Percentiles rank a stretch among this genome's conserved stretches.
Conservation (phyloP, 2,888 invertebrate species). For the Sarcophaga caerulescens region DNA sequence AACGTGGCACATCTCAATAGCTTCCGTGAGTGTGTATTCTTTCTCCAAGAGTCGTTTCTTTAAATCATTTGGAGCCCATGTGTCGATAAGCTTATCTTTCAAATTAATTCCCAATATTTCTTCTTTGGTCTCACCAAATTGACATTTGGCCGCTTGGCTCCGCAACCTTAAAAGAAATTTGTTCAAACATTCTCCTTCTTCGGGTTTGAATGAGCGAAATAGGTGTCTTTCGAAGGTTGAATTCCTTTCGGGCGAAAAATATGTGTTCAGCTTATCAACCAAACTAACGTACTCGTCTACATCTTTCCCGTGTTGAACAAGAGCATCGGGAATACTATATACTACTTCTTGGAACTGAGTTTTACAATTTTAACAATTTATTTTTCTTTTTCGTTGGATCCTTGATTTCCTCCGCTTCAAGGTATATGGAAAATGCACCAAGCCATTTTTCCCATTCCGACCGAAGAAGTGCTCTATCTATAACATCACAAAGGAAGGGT, state of each 20-base stretch:
- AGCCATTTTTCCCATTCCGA: constrained; percentile 59
- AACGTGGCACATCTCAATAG: constrained; percentile 47
- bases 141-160: constrained; percentile 38
- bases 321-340: constrained; percentile 25
- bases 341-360: constrained; percentile 53
- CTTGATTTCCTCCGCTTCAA: constrained; percentile 56
- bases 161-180: constrained; percentile 72
- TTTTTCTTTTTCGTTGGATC: constrained; percentile 47
- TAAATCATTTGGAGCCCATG: constrained; percentile 52
- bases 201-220: constrained; percentile 69
- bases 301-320: constrained; percentile 1
- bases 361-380: constrained; percentile 59
- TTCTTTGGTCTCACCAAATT: constrained; percentile 45
- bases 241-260: constrained; percentile 68
- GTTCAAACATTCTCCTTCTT: constrained; percentile 73
- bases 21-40: neutral
- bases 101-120: constrained; percentile 52
- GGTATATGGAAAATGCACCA: constrained; percentile 39
- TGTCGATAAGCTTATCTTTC: constrained; percentile 58
- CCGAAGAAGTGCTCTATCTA: constrained; percentile 42
- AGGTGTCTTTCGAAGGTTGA: constrained; percentile 7
- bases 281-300: constrained; percentile 17
- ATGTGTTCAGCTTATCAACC: constrained; percentile 18
- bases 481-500: constrained; percentile 27
- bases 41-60: constrained; percentile 47